A percentile compares a stretch with the other conserved stretches of the same genome.
phyloP scores from a whole-genome alignment of 2,888 invertebrate genomes.

The Drosophila falleni region DNA sequence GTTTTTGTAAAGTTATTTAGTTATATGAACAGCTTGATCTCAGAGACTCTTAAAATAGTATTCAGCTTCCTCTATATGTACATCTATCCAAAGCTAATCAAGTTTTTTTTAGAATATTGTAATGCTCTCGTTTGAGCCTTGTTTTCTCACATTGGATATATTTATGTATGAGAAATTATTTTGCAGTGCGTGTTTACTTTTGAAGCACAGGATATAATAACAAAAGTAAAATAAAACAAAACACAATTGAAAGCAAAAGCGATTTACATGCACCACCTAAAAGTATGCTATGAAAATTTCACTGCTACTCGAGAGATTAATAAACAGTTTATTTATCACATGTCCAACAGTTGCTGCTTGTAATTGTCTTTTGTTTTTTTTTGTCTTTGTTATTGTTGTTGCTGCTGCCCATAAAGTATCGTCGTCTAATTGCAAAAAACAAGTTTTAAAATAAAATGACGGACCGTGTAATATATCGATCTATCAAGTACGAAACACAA shows the following conservation, averaged over 20 bases:
- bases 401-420: neutral
- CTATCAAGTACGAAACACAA: constrained; percentile 35
- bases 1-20: no score
- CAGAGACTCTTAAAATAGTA: no score
- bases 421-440: constrained; percentile 21
- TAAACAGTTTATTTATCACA: constrained; percentile 7
- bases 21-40: no score
- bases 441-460: constrained; percentile 10
- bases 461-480: constrained; percentile 57
- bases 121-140: no score
- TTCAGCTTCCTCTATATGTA: no score
- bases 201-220: neutral
- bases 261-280: constrained; percentile 46
- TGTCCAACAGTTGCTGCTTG: constrained; percentile 4
- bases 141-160: no score
- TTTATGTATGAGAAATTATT: no score
- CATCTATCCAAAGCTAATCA: no score
- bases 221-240: neutral
- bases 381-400: constrained; percentile 8
- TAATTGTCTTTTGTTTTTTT: neutral
- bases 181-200: neutral
- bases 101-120: no score
- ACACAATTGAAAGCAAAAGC: constrained; percentile 6
- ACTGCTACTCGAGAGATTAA: constrained; percentile 4
- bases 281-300: constrained; percentile 50